phyloP scores from a whole-genome alignment of 2,113 vertebrate genomes.

The Camelus dromedarius region DNA sequence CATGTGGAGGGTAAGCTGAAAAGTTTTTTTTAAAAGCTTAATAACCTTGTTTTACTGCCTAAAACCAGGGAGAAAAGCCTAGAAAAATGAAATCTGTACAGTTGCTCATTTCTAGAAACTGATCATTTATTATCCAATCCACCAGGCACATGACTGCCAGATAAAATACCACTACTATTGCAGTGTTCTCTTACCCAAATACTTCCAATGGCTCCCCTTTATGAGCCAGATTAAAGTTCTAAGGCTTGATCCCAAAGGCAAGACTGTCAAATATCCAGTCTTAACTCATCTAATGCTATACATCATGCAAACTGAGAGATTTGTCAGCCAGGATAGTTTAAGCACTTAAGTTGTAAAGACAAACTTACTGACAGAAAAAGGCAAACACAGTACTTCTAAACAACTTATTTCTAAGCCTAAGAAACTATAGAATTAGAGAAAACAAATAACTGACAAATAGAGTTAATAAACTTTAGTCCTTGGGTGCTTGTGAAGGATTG shows the following conservation, averaged over 20 bases:
- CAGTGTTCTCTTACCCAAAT: neutral
- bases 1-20: neutral
- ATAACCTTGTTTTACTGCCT: neutral
- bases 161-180: neutral
- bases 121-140: neutral
- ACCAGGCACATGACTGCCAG: neutral
- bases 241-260: neutral
- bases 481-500: neutral
- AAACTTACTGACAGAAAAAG: neutral
- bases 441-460: neutral
- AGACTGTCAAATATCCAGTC: neutral
- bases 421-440: neutral
- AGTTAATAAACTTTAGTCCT: neutral
- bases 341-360: slow-evolving; percentile 4
- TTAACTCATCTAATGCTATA: neutral
- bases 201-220: neutral
- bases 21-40: neutral
- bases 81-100: neutral
- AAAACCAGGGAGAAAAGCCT: neutral
- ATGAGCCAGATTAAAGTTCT: neutral
- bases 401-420: neutral
- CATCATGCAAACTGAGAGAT: neutral
- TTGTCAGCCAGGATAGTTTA: neutral
- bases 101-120: slow-evolving; percentile 2
- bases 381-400: neutral